These are phyloP conservation scores for Anguilla marmorata DNA, from an alignment of 2,797 vertebrate species.

Conservation along the genomic window DNA sequence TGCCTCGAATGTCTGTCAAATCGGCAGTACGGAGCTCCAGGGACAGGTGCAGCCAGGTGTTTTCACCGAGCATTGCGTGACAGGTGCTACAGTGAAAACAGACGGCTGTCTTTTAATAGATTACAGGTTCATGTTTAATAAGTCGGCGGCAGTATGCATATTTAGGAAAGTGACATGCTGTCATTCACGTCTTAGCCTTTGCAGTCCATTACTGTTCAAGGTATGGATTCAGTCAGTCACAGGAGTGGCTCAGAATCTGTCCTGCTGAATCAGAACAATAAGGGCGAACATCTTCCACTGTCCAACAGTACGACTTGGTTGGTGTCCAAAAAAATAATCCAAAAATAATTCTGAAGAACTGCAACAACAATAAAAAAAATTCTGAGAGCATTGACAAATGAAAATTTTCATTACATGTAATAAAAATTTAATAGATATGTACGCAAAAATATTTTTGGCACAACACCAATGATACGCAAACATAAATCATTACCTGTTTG, in stretches of 20 bases:
- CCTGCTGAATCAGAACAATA: background rate
- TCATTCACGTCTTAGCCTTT: background rate
- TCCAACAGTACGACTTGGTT: background rate
- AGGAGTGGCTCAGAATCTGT: too few relatives aligned
- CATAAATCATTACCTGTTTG: background rate
- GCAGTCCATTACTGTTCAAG: background rate
- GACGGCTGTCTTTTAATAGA: conserved; percentile 32
- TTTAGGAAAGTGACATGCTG: conserved; percentile 38
- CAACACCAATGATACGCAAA: background rate
- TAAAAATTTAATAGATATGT: too few relatives aligned
- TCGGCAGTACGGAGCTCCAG: background rate
- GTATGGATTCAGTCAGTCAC: background rate
- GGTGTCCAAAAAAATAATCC: background rate
- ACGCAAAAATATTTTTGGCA: background rate
- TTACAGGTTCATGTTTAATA: conserved; percentile 3
- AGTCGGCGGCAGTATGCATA: conserved; percentile 10
- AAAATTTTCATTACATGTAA: too few relatives aligned
- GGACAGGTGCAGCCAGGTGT: conserved; percentile 36
- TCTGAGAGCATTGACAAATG: too few relatives aligned
- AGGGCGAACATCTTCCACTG: background rate
- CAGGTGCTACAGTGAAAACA: conserved; percentile 20
- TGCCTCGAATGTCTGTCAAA: background rate
- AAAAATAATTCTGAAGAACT: background rate
- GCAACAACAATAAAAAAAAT: too few relatives aligned
- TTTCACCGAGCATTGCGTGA: conserved; percentile 40